These are phyloP conservation scores for Neolamprologus cancellatus DNA, from an alignment of 2,113 vertebrate species.

Conservation along the genomic window DNA sequence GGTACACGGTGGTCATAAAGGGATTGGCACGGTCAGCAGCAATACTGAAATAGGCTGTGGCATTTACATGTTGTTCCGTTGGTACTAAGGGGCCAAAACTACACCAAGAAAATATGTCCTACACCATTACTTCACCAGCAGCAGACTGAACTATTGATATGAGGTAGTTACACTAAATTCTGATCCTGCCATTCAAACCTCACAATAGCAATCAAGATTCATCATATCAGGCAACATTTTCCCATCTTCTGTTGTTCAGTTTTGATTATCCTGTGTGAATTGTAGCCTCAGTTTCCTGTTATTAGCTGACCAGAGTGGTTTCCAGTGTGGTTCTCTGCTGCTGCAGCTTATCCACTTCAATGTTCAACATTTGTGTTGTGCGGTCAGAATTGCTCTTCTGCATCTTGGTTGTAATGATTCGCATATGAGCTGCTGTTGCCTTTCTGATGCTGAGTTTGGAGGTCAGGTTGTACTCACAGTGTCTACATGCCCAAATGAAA, in stretches of 20 bases:
- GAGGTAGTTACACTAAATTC: not conserved
- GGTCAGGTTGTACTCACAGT: not conserved
- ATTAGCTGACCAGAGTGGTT: not conserved
- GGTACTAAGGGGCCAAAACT: not conserved
- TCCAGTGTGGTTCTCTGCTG: not conserved
- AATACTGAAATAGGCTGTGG: not conserved
- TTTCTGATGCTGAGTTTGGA: not conserved
- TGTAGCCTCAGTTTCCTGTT: not conserved
- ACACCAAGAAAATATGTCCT: not conserved
- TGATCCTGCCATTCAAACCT: not conserved
- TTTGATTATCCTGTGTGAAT: not conserved
- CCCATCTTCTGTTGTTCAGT: not conserved
- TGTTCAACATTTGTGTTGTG: not conserved
- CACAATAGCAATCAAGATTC: not conserved
- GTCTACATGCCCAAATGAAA: not conserved
- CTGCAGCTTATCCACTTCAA: not conserved
- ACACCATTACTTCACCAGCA: not conserved
- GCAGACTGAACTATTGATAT: not conserved
- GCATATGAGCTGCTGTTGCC: not conserved
- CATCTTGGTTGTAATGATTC: not conserved
- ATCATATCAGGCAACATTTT: not conserved
- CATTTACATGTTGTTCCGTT: not conserved
- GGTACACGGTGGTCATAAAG: rapidly evolving
- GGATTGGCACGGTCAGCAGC: not conserved
- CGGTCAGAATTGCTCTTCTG: not conserved